Evolutionary conservation across 2,113 vertebrate species (phyloP), one percentile per base, ranked within the genome.

Genomic region (Rhagologus leucostigma): DNA sequence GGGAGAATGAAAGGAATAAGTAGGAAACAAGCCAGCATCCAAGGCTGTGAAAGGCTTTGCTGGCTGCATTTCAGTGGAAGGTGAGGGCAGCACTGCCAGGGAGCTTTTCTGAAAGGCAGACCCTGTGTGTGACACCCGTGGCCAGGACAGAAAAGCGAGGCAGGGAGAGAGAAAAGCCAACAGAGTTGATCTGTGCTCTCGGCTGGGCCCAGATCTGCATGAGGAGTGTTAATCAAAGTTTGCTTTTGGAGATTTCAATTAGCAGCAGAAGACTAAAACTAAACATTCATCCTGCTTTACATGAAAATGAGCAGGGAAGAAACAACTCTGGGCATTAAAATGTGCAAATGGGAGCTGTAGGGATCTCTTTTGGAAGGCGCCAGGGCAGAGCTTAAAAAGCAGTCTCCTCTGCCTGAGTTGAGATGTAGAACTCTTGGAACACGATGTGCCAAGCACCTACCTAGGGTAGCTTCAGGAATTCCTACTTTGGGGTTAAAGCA

Each of bases 211-310:
- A 33, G 9, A 5, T 76, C 91, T 94, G 57, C 6, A 0, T 74
- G 47, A 3, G 4, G 86, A 30, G 83, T 57, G 26, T 84, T 97
- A 96, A 97, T 94, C 96, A 75, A 89, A 87, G 33, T 90, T 95
- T 93, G 88, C 91, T 97, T 96, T 97, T 73, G 89, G 95, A 96
- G 81, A 73, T 93, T 91, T 95, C 95, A 91, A 39, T 97, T 97
- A 96, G 79, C 91, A 57, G 62, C 80, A 79, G 87, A 87, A 91
- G 77, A 84, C 89, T 95, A 44, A 96, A 96, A 68, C 69, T 47
- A 85, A 96, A 75, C 57, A 41, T 94, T 96, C 80, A 62, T 65
- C 79, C 83, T 96, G 92, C 93, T 98, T 97, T 97, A 80, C 60
- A 82, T 97, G 95, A 93, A 97, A 97, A 96, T 92, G 92, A 96